phyloP scores from a whole-genome alignment of 2,888 invertebrate species.

The Torymus auratus region DNA sequence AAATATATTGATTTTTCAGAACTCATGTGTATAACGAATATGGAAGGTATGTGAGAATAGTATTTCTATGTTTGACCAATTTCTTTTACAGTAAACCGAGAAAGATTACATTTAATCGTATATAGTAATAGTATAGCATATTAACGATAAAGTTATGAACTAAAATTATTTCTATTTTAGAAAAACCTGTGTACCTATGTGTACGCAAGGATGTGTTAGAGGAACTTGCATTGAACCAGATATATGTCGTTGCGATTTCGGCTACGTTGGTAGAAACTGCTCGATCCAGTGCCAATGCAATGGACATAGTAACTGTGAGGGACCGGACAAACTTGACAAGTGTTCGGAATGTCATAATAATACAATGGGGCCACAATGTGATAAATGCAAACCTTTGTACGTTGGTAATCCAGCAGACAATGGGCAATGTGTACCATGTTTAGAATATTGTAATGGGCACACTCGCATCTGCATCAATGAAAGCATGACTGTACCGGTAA shows the following conservation, averaged over 20 bases:
- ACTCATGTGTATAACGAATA: conserved; percentile 69
- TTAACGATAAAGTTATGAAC: too few species aligned
- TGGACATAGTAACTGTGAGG: conserved; percentile 94
- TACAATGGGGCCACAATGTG: conserved; percentile 94
- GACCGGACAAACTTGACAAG: conserved; percentile 88
- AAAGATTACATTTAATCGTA: too few species aligned
- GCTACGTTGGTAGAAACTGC: conserved; percentile 96
- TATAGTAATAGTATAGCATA: too few species aligned
- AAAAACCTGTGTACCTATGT: conserved; percentile 85
- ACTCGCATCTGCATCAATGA: conserved; percentile 87
- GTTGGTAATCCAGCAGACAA: conserved; percentile 93
- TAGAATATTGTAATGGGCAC: conserved; percentile 93
- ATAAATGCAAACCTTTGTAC: conserved; percentile 92
- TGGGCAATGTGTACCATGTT: conserved; percentile 91
- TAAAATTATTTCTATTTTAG: conserved; percentile 58
- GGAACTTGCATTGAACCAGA: conserved; percentile 90
- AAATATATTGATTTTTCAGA: conserved; percentile 56
- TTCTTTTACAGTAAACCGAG: too few species aligned
- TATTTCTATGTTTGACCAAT: neutral
- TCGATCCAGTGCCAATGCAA: conserved; percentile 96
- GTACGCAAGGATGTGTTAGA: conserved; percentile 90
- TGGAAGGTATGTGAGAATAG: conserved; percentile 63
- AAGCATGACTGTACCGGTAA: conserved; percentile 74
- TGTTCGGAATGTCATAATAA: conserved; percentile 93
- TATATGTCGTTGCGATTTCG: conserved; percentile 93